phyloP scores from a whole-genome alignment of 2,797 vertebrate species.

The Helicolenus hilgendorfi region DNA sequence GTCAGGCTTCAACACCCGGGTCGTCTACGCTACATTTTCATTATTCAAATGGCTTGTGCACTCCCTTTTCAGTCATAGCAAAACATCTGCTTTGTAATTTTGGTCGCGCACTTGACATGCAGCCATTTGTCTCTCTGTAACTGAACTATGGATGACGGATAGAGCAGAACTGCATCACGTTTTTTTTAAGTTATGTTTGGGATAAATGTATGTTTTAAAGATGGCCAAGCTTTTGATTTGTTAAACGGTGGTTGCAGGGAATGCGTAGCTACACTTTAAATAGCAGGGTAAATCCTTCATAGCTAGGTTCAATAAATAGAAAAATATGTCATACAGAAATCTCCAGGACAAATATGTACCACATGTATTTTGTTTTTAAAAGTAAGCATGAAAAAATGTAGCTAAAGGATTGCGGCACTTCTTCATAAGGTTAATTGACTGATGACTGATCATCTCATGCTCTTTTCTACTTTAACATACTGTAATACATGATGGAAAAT shows the following conservation, averaged over 20 bases:
- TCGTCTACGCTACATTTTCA: conserved; percentile 21
- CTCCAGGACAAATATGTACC: background rate
- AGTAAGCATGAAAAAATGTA: background rate
- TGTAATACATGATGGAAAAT: background rate
- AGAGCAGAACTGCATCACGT: conserved; percentile 6
- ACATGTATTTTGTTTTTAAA: background rate
- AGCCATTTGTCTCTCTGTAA: conserved; percentile 61
- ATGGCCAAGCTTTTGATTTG: conserved; percentile 53
- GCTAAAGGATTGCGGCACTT: background rate
- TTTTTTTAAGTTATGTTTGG: conserved; percentile 53
- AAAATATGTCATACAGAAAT: conserved; percentile 17
- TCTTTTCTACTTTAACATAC: background rate
- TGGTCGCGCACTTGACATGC: conserved; percentile 68
- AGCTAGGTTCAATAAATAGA: conserved; percentile 21
- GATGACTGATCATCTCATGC: background rate
- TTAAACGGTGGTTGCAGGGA: conserved; percentile 49
- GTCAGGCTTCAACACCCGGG: conserved; percentile 27
- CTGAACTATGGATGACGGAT: conserved; percentile 34
- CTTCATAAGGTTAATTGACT: background rate
- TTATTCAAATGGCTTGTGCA: conserved; percentile 29
- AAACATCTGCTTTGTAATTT: conserved; percentile 84
- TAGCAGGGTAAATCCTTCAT: conserved; percentile 49
- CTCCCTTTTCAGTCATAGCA: conserved; percentile 40
- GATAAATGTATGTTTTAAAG: conserved; percentile 63
- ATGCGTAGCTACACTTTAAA: conserved; percentile 35